phyloP scores from a whole-genome alignment of 2,113 vertebrate genomes.

The Andinoacara biseriatus region DNA sequence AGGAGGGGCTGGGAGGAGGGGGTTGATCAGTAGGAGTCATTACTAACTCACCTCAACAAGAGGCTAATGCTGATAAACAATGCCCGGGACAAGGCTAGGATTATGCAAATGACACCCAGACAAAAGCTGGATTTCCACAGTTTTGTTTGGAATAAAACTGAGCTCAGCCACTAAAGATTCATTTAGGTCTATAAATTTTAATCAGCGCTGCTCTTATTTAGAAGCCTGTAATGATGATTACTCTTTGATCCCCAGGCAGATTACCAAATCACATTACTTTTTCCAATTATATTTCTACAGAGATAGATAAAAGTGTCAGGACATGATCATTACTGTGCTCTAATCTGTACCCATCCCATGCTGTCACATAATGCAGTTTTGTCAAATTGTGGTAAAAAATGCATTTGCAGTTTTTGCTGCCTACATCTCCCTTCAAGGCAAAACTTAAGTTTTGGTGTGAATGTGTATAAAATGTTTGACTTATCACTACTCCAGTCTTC shows the following conservation, averaged over 20 bases:
- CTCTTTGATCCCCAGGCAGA: background rate
- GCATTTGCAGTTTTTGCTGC: too few relatives aligned
- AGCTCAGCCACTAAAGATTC: conserved; percentile 56
- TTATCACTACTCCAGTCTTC: too few relatives aligned
- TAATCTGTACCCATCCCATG: too few relatives aligned
- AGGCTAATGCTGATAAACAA: conserved; percentile 82
- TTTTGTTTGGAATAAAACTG: conserved; percentile 74
- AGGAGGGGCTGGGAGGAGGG: conserved; percentile 57
- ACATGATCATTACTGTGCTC: too few relatives aligned
- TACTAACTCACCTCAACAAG: conserved; percentile 74
- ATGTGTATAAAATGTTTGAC: too few relatives aligned
- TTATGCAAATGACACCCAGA: conserved; percentile 77
- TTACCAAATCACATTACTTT: background rate
- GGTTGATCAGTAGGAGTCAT: conserved; percentile 75
- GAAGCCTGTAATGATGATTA: background rate
- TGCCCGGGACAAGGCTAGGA: conserved; percentile 70
- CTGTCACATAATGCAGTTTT: too few relatives aligned
- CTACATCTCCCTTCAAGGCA: too few relatives aligned
- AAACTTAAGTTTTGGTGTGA: too few relatives aligned
- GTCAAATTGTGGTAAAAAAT: too few relatives aligned
- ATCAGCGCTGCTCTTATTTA: background rate
- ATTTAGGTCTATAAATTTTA: background rate
- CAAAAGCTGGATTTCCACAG: conserved; percentile 67
- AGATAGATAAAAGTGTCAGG: background rate
- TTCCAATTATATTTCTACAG: background rate